Evolutionary conservation across 1,140 invertebrate species (phyloP).

Genomic region (Drosophila auraria): DNA sequence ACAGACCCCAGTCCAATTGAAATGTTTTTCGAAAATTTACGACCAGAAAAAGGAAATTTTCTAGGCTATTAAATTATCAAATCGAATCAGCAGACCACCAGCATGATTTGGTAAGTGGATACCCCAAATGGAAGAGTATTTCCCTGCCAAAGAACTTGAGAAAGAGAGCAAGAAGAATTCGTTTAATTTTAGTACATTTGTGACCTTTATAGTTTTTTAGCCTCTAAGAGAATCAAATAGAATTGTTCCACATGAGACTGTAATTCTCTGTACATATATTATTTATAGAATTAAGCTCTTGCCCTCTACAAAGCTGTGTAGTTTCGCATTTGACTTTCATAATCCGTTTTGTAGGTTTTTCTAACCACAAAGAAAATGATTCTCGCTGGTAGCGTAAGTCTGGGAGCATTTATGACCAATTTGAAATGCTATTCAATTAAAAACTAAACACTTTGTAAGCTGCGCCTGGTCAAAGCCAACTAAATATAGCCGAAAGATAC

Average conservation of each 20-base stretch:
- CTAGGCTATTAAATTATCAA: slow-evolving; percentile 54
- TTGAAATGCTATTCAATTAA: slow-evolving; percentile 58
- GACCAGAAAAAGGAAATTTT: slow-evolving; percentile 46
- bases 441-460: slow-evolving; percentile 54
- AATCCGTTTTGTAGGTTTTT: not conserved
- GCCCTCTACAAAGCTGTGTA: no score
- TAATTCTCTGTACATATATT: not conserved
- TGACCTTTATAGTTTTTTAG: no score
- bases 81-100: slow-evolving; percentile 46
- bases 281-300: not conserved
- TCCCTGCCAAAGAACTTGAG: not conserved
- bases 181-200: not conserved
- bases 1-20: slow-evolving; percentile 66
- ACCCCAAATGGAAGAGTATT: slow-evolving; percentile 8
- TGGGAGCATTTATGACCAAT: slow-evolving; percentile 18
- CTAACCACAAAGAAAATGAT: not conserved
- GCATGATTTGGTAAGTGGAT: slow-evolving; percentile 44
- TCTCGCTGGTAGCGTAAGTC: not conserved
- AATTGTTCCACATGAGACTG: not conserved
- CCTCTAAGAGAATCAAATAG: no score
- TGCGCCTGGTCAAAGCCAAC: slow-evolving; percentile 26
- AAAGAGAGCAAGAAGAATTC: not conserved
- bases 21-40: slow-evolving; percentile 67
- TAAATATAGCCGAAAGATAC: slow-evolving; percentile 50
- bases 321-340: not conserved